Base-by-base conservation (phyloP, 2,888 invertebrate genomes). In the Noctua janthe region DNA sequence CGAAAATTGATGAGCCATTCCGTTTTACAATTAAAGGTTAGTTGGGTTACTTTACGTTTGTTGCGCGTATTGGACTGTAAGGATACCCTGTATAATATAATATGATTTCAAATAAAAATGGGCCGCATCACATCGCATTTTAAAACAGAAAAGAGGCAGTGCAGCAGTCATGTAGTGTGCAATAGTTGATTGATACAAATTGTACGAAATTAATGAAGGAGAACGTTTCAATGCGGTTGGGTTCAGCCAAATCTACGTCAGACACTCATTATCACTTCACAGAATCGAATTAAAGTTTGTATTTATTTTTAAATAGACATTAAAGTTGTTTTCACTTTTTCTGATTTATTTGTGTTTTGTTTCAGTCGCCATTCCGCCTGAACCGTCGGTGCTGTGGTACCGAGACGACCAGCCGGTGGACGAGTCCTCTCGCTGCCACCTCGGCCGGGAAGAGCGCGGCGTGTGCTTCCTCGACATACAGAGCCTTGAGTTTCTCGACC, bases 321-420 rank as follows among this genome's bases (percentile, higher is more conserved):
- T 47, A n/a, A 7, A 47, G 1, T 47, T 8, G n/a, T n/a, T n/a
- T 15, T n/a, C 5, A 66, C 6, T 1, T 39, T 67, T 23, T 67
- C n/a, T 69, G 2, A 73, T 35, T 11, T 23, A 56, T 73, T 39
- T 76, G 23, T 71, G n/a, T 72, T 71, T 74, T 94, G 97, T 78
- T 84, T 56, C 94, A 98, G 98, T 98, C 78, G 98, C 98, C 91
- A 98, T 98, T 82, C 98, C 98, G 39, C 98, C 99, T 39, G 98
- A 98, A 92, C 99, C 99, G 15, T 97, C 97, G 71, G 97, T 99
- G 64, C 97, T 98, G 7, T 99, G 99, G 99, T 99, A 98, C 94
- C 97, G 98, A 89, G 99, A 99, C 92, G 99, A 99, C 92, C 97
- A 98, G 90, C 98, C 98, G 1, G 97, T 99, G 23, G 98, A 98